Evolutionary conservation across 2,888 invertebrate species (phyloP).

Genomic region (Magallana nippona): DNA sequence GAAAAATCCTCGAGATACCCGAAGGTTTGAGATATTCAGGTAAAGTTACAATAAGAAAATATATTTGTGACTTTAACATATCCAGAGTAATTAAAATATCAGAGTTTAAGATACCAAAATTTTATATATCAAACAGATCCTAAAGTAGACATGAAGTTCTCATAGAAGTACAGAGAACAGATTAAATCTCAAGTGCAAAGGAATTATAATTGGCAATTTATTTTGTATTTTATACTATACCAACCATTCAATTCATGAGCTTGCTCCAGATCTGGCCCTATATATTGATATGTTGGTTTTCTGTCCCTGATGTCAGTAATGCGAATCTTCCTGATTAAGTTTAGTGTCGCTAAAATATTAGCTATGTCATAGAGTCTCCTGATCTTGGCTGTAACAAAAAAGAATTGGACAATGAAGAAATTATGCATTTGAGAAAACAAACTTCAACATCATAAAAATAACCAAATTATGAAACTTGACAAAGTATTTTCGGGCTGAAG

Average conservation of each 20-base stretch:
- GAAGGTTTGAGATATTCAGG: no score
- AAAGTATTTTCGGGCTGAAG: no score
- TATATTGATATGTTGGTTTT: constrained; percentile 86
- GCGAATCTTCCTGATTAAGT: constrained; percentile 86
- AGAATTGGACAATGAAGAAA: no score
- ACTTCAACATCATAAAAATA: constrained; percentile 41
- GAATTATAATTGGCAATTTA: background rate
- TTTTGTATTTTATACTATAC: background rate
- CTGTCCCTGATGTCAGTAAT: constrained; percentile 83
- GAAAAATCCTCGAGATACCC: no score
- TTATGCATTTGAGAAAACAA: no score
- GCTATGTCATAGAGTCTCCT: constrained; percentile 89
- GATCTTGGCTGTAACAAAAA: constrained; percentile 83
- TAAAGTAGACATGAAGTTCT: no score
- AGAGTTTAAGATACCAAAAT: no score
- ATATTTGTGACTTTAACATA: no score
- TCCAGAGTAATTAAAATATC: background rate
- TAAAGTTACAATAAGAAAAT: no score
- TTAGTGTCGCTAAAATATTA: constrained; percentile 88
- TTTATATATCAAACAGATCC: no score
- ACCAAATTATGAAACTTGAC: constrained; percentile 9
- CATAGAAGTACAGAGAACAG: no score
- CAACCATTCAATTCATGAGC: constrained; percentile 62
- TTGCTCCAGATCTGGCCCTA: constrained; percentile 81
- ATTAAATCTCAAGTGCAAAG: no score